Base-by-base conservation (phyloP, 2,113 vertebrate genomes). In the Platysternon megacephalum region DNA sequence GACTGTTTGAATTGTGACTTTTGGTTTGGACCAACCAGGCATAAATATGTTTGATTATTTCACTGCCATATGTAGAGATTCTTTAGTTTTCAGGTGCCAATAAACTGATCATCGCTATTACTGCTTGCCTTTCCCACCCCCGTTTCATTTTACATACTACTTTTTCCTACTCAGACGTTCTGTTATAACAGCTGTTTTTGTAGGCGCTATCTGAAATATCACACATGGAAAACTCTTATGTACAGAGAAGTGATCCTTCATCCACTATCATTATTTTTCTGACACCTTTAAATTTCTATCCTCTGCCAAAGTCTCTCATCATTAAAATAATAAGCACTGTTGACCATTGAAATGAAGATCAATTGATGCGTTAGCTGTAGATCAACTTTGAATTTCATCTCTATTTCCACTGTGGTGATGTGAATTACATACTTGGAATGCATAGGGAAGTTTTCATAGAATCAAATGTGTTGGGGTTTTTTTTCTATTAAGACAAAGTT, bases 301-400 rank as follows among this genome's bases (percentile, higher is more conserved):
- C 79, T 81, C 46, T 74, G 51, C 79, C 46, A 88, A 91, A 42
- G 10, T 96, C 28, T 94, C 1, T 24, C 82, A 22, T 93, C n/a
- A 39, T 22, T 93, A 82, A 68, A 94, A 85, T 88, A 93, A 82
- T 2, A 6, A 16, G 3, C 46, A 42, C 26, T 91, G 81, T 14
- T 94, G 89, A 91, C 65, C 32, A 68, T 84, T 96, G 84, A 83
- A 11, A 93, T 82, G 74, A 39, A 96, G 65, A 85, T 76, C 81
- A 49, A 79, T 32, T 93, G 55, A 87, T 87, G 82, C 93, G 19
- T 82, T 93, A 96, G 92, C 46, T 39, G 3, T 79, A 29, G 56
- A 94, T 46, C 5, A 84, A 6, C 46, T 93, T 68, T 93, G 93
- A 96, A 96, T 86, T 87, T 89, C 89, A 95, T 49, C 52, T 93